phyloP scores from a whole-genome alignment of 2,888 invertebrate genomes.

The Oxyteleia sp. region DNA sequence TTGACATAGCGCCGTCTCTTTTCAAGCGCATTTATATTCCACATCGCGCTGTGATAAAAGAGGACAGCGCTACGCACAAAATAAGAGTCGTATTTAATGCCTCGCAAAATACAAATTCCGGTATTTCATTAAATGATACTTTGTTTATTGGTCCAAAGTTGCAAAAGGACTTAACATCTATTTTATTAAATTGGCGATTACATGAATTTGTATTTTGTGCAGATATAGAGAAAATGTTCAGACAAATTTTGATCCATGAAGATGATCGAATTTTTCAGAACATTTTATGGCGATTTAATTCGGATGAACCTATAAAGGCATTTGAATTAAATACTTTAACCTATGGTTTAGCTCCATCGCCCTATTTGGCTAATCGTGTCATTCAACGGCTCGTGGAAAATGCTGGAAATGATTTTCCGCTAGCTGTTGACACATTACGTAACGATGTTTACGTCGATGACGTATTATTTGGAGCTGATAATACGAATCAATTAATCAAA shows the following conservation, averaged over 20 bases:
- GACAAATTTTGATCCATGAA: not conserved
- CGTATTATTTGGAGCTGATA: not conserved
- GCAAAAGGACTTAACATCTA: not conserved
- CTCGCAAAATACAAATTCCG: not conserved
- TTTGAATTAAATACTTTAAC: not conserved
- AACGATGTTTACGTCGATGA: not conserved
- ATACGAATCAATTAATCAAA: not conserved
- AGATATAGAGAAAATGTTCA: conserved; percentile 1
- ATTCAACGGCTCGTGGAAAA: not conserved
- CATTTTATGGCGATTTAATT: not conserved
- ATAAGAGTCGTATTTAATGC: not conserved
- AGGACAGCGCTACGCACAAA: not conserved
- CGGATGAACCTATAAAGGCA: not conserved
- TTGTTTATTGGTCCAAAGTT: not conserved
- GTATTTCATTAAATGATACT: not conserved
- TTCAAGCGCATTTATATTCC: not conserved
- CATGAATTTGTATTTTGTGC: not conserved
- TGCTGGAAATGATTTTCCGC: not conserved
- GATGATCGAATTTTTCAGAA: not conserved
- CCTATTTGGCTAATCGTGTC: not conserved
- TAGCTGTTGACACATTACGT: not conserved
- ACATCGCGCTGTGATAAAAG: not conserved
- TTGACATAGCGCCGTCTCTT: too few relatives aligned
- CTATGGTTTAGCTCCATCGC: not conserved
- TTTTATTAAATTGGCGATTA: not conserved